Conservation (phyloP, 2,113 vertebrate genomes). For the Myiagra hebetior region DNA sequence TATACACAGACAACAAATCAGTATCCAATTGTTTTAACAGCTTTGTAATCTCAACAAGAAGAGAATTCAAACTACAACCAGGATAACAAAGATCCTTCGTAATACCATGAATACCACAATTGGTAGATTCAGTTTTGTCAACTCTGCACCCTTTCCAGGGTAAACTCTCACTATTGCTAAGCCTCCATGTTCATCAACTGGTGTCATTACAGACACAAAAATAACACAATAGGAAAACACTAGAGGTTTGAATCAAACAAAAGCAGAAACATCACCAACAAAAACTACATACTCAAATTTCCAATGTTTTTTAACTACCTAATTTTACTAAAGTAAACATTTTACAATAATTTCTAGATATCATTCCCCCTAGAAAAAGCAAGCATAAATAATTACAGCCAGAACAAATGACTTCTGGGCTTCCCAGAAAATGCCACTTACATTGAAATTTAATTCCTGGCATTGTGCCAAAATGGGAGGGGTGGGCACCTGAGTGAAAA, state of each 20-base stretch:
- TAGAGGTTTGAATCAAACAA: background rate
- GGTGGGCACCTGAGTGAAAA: background rate
- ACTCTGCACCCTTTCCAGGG: background rate
- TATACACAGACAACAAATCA: background rate
- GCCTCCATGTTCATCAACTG: constrained; percentile 17
- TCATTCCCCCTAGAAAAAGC: background rate
- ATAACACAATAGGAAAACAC: background rate
- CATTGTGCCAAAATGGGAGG: background rate
- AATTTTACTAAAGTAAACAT: background rate
- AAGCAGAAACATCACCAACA: background rate
- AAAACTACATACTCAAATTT: background rate
- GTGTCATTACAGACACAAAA: constrained; percentile 31
- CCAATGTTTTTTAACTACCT: background rate
- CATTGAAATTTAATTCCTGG: background rate
- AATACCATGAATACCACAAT: background rate
- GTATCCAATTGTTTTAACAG: background rate
- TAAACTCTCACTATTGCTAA: constrained; percentile 1
- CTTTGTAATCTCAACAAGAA: background rate
- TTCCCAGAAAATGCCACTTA: background rate
- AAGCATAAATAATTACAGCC: background rate
- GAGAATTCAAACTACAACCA: background rate
- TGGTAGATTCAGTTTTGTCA: background rate
- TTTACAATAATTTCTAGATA: background rate
- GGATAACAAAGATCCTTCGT: background rate
- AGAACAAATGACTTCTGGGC: background rate